These are phyloP conservation scores for Chelonoidis abingdonii DNA, from an alignment of 2,113 vertebrate species.

Conservation along the genomic window DNA sequence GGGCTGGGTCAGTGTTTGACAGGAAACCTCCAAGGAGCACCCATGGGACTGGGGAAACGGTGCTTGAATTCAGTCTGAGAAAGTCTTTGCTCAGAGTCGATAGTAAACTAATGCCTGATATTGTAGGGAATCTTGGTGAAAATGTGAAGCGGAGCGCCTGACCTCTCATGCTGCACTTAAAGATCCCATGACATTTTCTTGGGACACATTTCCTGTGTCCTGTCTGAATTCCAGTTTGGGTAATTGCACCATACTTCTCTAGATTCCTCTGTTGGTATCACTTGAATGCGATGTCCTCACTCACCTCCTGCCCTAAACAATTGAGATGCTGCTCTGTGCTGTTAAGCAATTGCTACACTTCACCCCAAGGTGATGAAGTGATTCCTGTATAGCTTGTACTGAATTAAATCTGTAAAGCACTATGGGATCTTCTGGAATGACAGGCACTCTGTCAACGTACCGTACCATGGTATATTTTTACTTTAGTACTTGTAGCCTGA, in stretches of 20 bases:
- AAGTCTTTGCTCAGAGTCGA: not conserved
- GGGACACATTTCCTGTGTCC: not conserved
- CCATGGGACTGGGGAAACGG: not conserved
- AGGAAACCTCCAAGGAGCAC: not conserved
- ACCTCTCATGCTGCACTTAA: rapidly evolving
- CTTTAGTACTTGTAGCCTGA: rapidly evolving
- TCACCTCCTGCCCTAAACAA: not conserved
- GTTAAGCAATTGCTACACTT: not conserved
- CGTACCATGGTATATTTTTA: rapidly evolving
- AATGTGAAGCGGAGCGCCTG: not conserved
- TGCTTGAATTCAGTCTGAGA: not conserved
- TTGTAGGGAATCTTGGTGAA: not conserved
- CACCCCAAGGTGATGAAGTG: rapidly evolving
- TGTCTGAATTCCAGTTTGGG: not conserved
- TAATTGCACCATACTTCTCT: not conserved
- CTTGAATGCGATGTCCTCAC: not conserved
- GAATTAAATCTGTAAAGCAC: not conserved
- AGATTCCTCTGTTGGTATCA: not conserved
- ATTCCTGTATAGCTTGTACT: rapidly evolving
- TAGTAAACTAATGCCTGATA: not conserved
- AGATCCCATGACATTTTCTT: not conserved
- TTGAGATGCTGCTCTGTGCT: rapidly evolving
- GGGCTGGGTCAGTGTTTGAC: not conserved
- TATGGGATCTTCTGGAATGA: not conserved
- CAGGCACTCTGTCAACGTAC: rapidly evolving